Evolutionary conservation across 1,140 invertebrate species (phyloP), one percentile per base, ranked within the genome.

Genomic region (Lordiphosa stackelbergi): DNA sequence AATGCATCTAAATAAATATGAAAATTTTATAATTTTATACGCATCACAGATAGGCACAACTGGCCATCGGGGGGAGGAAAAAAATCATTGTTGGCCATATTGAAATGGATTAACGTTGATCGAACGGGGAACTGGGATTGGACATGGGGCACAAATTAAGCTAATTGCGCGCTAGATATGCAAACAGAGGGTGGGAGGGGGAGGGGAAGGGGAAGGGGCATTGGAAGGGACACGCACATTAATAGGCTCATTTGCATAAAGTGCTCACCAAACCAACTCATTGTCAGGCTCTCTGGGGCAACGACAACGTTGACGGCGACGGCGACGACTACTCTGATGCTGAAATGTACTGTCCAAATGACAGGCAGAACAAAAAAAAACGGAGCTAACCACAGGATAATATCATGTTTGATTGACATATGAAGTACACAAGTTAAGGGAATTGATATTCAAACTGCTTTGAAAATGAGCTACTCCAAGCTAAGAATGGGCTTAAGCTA

Each of bases 1-100:
- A 83, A 81, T 81, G 77, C 56, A 65, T 81, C 77, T 75, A 83
- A 83, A 81, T 81, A 81, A 81, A 81, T 81, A 75, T 81, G 75
- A 75, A 53, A 42, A 81, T 83, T 72, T 75, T 83, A 83, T 83
- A 72, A 49, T 69, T 61, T 69, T 41, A 62, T 62, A 49, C 46
- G 61, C 69, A 72, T 59, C 53, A 62, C 57, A 72, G 56, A 78
- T 64, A 63, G 52, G 57, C 54, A 56, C 60, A 56, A 63, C 28
- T 31, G 28, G 28, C 53, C 56, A 57, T 54, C 36, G 53, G 56
- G 48, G 28, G 35, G 19, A 31, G 48, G 52, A 28, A 45, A 48
- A 65, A 66, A 57, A 66, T 55, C 65, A 56, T 70, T 57, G 59
- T 45, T 24, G 31, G 55, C 56, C 70, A 71, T 81, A 75, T 71